Percentiles rank a stretch among this genome's conserved stretches.
Conservation (phyloP, 2,113 vertebrate species). For the Anser brachyrhynchus region DNA sequence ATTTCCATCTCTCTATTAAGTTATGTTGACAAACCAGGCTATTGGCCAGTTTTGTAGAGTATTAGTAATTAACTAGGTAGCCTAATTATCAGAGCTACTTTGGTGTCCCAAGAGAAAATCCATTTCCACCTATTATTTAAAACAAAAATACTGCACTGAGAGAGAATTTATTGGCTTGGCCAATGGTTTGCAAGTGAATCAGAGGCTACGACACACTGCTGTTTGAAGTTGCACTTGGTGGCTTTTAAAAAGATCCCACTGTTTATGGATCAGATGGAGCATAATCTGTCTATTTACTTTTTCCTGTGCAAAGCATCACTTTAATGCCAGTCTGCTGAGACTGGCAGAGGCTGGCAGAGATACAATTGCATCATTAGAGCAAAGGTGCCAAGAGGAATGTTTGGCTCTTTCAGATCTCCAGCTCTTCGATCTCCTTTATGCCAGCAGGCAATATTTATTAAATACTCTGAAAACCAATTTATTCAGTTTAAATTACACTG, state of each 20-base stretch:
- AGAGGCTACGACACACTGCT: neutral
- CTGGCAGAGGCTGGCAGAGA: slow-evolving; percentile 34
- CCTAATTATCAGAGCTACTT: neutral
- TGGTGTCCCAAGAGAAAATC: neutral
- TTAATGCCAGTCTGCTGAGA: slow-evolving; percentile 35
- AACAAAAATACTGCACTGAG: neutral
- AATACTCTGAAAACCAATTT: slow-evolving; percentile 32
- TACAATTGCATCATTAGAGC: slow-evolving; percentile 57
- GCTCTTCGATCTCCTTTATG: neutral
- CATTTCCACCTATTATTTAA: neutral
- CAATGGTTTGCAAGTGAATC: neutral
- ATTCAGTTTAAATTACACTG: slow-evolving; percentile 17
- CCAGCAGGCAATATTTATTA: slow-evolving; percentile 59
- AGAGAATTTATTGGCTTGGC: neutral
- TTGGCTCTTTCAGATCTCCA: slow-evolving; percentile 45
- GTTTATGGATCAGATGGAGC: slow-evolving; percentile 45
- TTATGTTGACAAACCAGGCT: slow-evolving; percentile 3
- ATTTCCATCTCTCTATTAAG: neutral
- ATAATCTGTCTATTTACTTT: slow-evolving; percentile 61
- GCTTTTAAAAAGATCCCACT: slow-evolving; percentile 8
- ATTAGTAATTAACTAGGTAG: slow-evolving; percentile 32
- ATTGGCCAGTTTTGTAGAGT: neutral
- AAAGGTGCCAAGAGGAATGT: slow-evolving; percentile 53
- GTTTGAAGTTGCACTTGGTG: slow-evolving; percentile 14
- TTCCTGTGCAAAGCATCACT: neutral